Evolutionary conservation across 1,140 invertebrate genomes (phyloP).

Genomic region (Drosophila ficusphila): DNA sequence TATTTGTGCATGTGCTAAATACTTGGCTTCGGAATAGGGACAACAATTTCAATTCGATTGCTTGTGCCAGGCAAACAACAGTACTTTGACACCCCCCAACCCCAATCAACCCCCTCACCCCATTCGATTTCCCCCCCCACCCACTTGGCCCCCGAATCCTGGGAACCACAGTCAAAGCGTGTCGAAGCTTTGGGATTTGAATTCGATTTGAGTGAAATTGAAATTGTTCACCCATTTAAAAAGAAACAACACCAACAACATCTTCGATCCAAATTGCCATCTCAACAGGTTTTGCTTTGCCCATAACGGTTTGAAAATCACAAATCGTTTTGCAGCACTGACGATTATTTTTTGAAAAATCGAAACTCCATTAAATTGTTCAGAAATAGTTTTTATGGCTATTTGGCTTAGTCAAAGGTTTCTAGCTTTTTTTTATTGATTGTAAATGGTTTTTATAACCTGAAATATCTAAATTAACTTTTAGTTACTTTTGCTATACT

Average conservation of each 20-base stretch:
- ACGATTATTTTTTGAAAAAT: neutral
- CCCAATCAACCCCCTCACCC: neutral
- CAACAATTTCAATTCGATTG: slow-evolving; percentile 34
- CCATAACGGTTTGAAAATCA: neutral
- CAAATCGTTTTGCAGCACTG: neutral
- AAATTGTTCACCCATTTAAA: slow-evolving; percentile 6
- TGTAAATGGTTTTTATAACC: too few species aligned
- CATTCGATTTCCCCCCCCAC: too few species aligned
- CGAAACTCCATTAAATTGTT: neutral
- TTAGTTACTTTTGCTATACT: too few species aligned
- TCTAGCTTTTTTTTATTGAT: too few species aligned
- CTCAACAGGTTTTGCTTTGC: neutral
- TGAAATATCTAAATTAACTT: too few species aligned
- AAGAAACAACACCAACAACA: neutral
- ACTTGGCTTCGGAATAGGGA: slow-evolving; percentile 18
- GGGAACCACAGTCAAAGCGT: slow-evolving; percentile 6
- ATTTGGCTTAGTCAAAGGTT: too few species aligned
- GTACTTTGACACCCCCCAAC: slow-evolving; percentile 1
- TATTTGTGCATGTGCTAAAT: slow-evolving; percentile 45
- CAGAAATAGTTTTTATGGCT: too few species aligned
- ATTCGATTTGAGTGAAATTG: slow-evolving; percentile 7
- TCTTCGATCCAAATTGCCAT: neutral
- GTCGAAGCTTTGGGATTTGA: slow-evolving; percentile 10
- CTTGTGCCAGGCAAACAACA: slow-evolving; percentile 27
- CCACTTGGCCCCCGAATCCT: neutral